These are phyloP conservation scores for Subacronicta megacephala DNA, from an alignment of 2,888 invertebrate species.

Conservation along the genomic window DNA sequence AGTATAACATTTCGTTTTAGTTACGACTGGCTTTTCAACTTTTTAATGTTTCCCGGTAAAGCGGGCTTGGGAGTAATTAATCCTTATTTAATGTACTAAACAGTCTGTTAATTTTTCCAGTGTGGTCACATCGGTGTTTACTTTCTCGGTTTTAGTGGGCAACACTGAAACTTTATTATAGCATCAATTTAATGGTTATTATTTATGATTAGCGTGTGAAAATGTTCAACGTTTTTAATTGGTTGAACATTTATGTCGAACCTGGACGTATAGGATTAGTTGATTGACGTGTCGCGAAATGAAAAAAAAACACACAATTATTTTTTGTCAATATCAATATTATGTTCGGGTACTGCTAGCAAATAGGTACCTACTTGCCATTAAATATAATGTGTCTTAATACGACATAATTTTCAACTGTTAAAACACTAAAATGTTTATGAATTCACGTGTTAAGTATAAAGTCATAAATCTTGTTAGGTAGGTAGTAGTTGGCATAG, in stretches of 20 bases:
- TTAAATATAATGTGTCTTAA: constrained; percentile 40
- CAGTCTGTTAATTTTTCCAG: constrained; percentile 65
- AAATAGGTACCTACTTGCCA: constrained; percentile 1
- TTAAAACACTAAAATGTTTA: constrained; percentile 55
- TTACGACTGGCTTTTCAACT: constrained; percentile 72
- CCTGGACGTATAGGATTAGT: constrained; percentile 55
- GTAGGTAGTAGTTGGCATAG: constrained; percentile 60
- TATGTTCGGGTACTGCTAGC: constrained; percentile 12
- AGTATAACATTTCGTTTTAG: constrained; percentile 72
- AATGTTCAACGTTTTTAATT: constrained; percentile 71
- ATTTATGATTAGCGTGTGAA: constrained; percentile 83
- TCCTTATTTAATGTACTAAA: constrained; percentile 76
- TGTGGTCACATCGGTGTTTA: constrained; percentile 69
- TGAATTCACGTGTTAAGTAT: constrained; percentile 55
- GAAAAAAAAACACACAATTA: constrained; percentile 43
- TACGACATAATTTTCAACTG: constrained; percentile 46
- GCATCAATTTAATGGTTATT: constrained; percentile 76
- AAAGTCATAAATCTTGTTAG: constrained; percentile 62
- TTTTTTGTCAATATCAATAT: constrained; percentile 33
- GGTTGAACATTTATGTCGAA: constrained; percentile 62
- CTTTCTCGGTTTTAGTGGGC: constrained; percentile 68
- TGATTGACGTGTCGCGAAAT: constrained; percentile 54
- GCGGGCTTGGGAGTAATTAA: constrained; percentile 75
- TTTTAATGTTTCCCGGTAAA: constrained; percentile 81
- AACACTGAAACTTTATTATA: constrained; percentile 73